Evolutionary conservation across 2,797 vertebrate species (phyloP), one percentile per base, ranked within the genome.

Genomic region (Anguilla obscura): DNA sequence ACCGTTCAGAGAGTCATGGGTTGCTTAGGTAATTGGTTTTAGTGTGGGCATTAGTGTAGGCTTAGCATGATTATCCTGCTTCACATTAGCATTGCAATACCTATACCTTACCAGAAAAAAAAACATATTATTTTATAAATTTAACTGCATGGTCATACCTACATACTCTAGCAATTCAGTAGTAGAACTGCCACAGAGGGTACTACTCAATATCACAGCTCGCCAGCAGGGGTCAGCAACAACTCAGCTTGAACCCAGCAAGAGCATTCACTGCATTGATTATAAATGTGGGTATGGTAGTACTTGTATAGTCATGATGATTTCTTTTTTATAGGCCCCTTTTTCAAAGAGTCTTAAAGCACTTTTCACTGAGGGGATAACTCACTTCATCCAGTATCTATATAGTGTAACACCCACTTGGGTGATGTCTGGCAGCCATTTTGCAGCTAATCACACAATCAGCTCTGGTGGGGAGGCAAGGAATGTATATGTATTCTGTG

Each of bases 171-270:
- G 2, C 16, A 40, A 16, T 76, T 76, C 74, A 30, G 69, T 14
- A 2, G 27, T 16, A 76, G 27, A 74, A 74, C 63, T n/a, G 27
- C 69, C 27, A 2, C 36, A n/a, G 4, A 16, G 76, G 16, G 36
- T 82, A 24, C 79, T 12, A 10, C 10, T 48, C 45, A 82, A n/a
- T 82, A 82, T 12, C 40, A 48, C 40, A n/a, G 21, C 40, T 82
- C 79, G 27, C 79, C 79, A 82, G 40, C 79, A 82, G 79, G 18
- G 79, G 79, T 82, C 79, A 50, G 40, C 45, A 82, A 33, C 74
- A 82, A 82, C 79, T 48, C 24, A n/a, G 7, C 63, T 27, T 69
- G 63, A 69, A 69, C 63, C 24, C 40, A n/a, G 36, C 16, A 21
- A 82, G 33, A 48, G 45, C 45, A 50, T 79, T 16, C n/a, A 24